phyloP scores from a whole-genome alignment of 2,113 vertebrate genomes.

The Melospiza georgiana region DNA sequence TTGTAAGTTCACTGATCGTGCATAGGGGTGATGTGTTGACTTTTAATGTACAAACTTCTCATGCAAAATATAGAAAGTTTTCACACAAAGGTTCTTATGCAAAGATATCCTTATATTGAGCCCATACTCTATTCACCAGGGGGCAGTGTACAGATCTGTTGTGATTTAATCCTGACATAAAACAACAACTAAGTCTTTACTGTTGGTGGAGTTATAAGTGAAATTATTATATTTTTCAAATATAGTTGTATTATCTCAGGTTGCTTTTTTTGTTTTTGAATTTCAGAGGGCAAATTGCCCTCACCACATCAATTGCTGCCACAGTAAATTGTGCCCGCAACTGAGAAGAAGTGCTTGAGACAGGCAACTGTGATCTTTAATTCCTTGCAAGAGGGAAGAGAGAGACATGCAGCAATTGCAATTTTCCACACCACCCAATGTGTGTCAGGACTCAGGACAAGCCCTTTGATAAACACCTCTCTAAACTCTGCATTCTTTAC shows the following conservation, averaged over 20 bases:
- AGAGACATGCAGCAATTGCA: background rate
- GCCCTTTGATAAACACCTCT: background rate
- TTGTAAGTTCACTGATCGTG: background rate
- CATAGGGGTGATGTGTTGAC: background rate
- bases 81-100: background rate
- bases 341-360: background rate
- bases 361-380: background rate
- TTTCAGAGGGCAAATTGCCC: background rate
- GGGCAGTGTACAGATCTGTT: background rate
- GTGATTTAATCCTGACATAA: background rate
- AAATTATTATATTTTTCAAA: background rate
- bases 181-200: background rate
- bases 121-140: background rate
- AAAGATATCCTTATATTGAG: background rate
- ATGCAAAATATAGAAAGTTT: background rate
- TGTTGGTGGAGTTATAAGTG: background rate
- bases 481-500: background rate
- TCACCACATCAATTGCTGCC: background rate
- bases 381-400: background rate
- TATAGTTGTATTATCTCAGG: background rate
- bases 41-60: background rate
- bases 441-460: background rate
- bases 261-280: background rate
- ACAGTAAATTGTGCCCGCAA: background rate
- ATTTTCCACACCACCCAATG: background rate